Base-by-base conservation (phyloP, 30 jellyfish, hydroid and myxozoan species). In the Aurelia sp. region DNA sequence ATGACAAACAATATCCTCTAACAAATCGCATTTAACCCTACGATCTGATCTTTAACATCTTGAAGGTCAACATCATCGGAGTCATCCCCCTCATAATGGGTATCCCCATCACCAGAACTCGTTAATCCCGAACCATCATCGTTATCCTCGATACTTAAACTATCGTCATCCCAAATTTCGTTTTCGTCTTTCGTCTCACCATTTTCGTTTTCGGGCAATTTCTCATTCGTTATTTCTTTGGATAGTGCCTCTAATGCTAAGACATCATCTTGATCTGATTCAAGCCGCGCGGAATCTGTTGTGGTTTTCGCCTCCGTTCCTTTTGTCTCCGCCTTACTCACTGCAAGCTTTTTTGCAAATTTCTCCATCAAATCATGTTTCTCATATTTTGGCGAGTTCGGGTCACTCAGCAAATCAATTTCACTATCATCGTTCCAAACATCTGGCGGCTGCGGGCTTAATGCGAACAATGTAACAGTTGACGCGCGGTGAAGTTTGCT, bases 401-500 rank as follows among this genome's bases (percentile, higher is more conserved):
- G 80, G 8, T 82, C 51, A 48, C 40, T 27, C 53, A 75, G 67
- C 52, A 89, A 59, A 22, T 89, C 97, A 8, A 61, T 47, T 30
- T 89, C 97, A 63, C 91, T 85, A 74, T 86, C 94, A 55, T 91
- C 96, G 50, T 76, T 76, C 98, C 98, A 91, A 27, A 85, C 64
- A 67, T 91, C 98, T 5, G 93, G 96, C n/a, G 97, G 96, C 44
- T 79, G 96, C 19, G 98, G 92, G 67, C 98, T 91, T 24, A 91
- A 33, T 24, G 92, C 90, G 44, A 76, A 86, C 33, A 86, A 69
- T 1, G 98, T 89, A 4, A 78, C 92, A 15, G 97, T 91, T 20
- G 98, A 91, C 76, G 96, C 96, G 67, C 98, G 96, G 71, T 91
- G 96, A 19, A 91, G 86, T 38, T 91, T 85, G 41, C 61, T 44